Percentiles rank a stretch among this genome's conserved stretches.
phyloP scores from a whole-genome alignment of 2,888 invertebrate genomes.

The Andrena flavipes region DNA sequence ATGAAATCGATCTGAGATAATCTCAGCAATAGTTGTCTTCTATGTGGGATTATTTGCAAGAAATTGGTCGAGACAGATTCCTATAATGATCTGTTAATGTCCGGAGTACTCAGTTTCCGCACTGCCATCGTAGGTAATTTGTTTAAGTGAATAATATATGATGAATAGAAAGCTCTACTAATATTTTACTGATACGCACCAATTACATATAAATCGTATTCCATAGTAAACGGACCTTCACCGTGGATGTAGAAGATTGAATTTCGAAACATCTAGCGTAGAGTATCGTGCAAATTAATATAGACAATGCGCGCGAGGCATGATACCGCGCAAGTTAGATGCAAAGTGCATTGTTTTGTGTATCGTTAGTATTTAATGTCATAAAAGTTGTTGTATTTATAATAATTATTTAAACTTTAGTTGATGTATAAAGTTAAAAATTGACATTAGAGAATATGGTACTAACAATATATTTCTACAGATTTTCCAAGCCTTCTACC shows the following conservation, averaged over 20 bases:
- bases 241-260: background rate
- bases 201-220: background rate
- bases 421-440: constrained; percentile 29
- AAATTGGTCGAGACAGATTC: constrained; percentile 4
- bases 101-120: constrained; percentile 7
- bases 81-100: constrained; percentile 12
- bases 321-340: background rate
- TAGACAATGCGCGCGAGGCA: background rate
- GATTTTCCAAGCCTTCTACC: background rate
- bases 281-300: background rate
- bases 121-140: constrained; percentile 47
- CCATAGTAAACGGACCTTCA: background rate
- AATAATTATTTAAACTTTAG: constrained; percentile 9
- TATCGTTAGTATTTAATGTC: background rate
- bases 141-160: constrained; percentile 12
- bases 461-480: constrained; percentile 19
- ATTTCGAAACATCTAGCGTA: background rate
- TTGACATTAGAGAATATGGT: constrained; percentile 7
- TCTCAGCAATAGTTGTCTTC: background rate
- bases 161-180: background rate
- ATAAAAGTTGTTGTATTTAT: constrained; percentile 28
- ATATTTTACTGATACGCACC: background rate
- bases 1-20: constrained; percentile 1
- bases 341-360: background rate
- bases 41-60: constrained; percentile 19